A percentile compares a stretch with the other conserved stretches of the same genome.
These are phyloP conservation scores for Bradypodion ventrale DNA, from an alignment of 2,797 vertebrate genomes.

Conservation along the genomic window DNA sequence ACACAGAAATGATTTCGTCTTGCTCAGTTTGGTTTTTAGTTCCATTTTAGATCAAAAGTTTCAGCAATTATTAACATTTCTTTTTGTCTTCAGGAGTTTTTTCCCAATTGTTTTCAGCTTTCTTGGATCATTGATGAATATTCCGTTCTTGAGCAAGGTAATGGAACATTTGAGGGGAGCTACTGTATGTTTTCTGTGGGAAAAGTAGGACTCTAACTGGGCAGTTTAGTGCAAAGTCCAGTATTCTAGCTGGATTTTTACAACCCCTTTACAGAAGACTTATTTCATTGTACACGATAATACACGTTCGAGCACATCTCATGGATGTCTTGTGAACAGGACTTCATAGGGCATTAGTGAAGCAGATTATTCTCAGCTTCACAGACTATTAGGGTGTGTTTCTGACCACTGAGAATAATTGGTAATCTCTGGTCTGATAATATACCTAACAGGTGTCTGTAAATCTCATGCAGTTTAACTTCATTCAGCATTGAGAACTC, in stretches of 20 bases:
- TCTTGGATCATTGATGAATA: slow-evolving; percentile 75
- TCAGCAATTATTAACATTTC: not conserved
- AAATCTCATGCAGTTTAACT: too few species aligned
- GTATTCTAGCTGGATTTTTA: not conserved
- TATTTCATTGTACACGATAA: too few species aligned
- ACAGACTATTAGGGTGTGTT: not conserved
- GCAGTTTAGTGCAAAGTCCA: not conserved
- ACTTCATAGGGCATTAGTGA: not conserved
- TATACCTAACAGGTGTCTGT: too few species aligned
- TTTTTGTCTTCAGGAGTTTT: slow-evolving; percentile 78
- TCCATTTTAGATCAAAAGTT: not conserved
- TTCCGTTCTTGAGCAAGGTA: slow-evolving; percentile 82
- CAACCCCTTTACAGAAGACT: not conserved
- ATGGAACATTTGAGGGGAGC: slow-evolving; percentile 39
- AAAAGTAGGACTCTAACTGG: not conserved
- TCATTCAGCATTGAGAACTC: not conserved
- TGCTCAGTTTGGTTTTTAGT: not conserved
- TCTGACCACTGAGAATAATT: too few species aligned
- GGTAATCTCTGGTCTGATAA: too few species aligned
- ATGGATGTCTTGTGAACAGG: too few species aligned
- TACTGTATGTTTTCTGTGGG: not conserved
- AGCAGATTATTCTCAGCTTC: not conserved
- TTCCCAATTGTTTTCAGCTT: slow-evolving; percentile 85
- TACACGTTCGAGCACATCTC: too few species aligned
- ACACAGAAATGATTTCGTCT: not conserved